Base-by-base conservation (phyloP, 2,113 vertebrate species). In the Chlamydotis undulata region DNA sequence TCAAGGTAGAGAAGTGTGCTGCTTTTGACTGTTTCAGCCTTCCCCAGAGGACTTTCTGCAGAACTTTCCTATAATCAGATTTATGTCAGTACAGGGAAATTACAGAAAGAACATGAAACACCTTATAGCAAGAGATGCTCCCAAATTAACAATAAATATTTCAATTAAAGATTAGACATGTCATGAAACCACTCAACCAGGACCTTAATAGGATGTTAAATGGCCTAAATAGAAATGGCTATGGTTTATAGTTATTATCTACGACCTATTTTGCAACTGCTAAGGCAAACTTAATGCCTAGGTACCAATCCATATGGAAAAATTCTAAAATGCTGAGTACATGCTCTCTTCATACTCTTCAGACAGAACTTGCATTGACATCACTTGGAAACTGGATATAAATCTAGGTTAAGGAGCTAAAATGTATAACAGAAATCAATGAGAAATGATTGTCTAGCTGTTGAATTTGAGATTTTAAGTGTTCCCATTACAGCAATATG, bases 71-170 rank as follows among this genome's bases (percentile, higher is more conserved):
- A n/a, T 81, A 87, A 90, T 43, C 49, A 87, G 56, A 92, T 90
- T 94, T 92, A 89, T 87, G 68, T 86, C 60, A 59, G 52, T 75
- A 78, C 13, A 71, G 56, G 39, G 26, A 92, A 94, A 87, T 68
- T 89, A 75, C 31, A 61, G 60, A 81, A 78, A 92, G 39, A 89
- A 69, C 78, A 63, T 45, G 37, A 95, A 89, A 67, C 25, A 78
- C 45, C n/a, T 80, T 50, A 43, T 6, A 90, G 76, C 33, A 87
- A 90, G 70, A 82, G 57, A 89, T 80, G 50, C 24, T 75, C 53
- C 29, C 76, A 89, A 86, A 89, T 96, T 94, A 96, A 57, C 90
- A 90, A 78, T 75, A 89, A 86, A 87, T 94, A 95, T 78, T 93
- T 87, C 86, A 92, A 79, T 96, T 95, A 92, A 90, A 89, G 39